Conservation (phyloP, 2,888 invertebrate species). For the Drosophila kambysellisi region DNA sequence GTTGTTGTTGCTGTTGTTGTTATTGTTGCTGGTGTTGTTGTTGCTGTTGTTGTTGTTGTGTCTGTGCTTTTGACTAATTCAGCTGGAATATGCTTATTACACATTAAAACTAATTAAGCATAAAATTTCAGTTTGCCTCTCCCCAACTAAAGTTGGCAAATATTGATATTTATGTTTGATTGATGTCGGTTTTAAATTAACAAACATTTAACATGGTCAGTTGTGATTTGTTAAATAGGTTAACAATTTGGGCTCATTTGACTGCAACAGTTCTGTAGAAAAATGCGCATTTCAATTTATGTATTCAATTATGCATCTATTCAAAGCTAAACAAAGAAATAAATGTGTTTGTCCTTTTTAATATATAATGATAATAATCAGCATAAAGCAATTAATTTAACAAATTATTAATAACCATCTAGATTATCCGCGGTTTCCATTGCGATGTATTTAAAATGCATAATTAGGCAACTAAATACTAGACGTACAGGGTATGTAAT, state of each 20-base stretch:
- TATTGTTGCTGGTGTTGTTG: conserved; percentile 23
- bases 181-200: conserved; percentile 37
- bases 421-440: not conserved
- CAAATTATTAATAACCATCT: not conserved
- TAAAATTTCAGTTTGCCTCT: conserved; percentile 51
- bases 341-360: not conserved
- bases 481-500: too few species aligned
- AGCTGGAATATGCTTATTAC: conserved; percentile 75
- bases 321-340: not conserved
- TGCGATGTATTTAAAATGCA: too few species aligned
- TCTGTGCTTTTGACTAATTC: conserved; percentile 64
- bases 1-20: conserved; percentile 1
- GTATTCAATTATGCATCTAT: not conserved
- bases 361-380: not conserved
- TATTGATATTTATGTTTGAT: conserved; percentile 38
- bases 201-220: conserved; percentile 4
- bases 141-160: conserved; percentile 25
- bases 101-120: conserved; percentile 79
- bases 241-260: not conserved
- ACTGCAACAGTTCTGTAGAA: not conserved
- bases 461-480: too few species aligned
- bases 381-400: not conserved
- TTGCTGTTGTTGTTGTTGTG: conserved; percentile 28
- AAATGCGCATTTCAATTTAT: not conserved
- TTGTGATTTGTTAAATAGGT: not conserved